Base-by-base conservation (phyloP, 2,888 invertebrate species). In the Linhomoeus sp. region DNA sequence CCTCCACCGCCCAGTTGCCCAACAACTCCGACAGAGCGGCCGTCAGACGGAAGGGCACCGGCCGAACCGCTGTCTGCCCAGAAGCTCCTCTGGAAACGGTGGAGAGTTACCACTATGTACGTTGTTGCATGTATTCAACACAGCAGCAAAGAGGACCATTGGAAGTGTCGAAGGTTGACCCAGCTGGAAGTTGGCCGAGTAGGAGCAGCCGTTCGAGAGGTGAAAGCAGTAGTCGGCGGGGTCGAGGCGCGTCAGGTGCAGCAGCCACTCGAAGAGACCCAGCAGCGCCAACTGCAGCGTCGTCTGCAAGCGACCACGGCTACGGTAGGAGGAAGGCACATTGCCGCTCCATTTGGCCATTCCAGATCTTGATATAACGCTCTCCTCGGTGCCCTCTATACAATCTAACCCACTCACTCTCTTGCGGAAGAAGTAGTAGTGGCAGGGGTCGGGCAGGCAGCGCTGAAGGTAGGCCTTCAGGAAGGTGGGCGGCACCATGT, bases 391-490 rank as follows among this genome's bases (percentile, higher is more conserved):
- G n/a, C n/a, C n/a, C n/a, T n/a, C n/a, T n/a, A n/a, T n/a, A n/a
- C n/a, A n/a, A 19, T 22, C 7, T 17, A 12, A 39, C 24, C 14
- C 23, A 56, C 65, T 62, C 53, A 82, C 81, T 77, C 87, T 87
- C 75, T 92, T 92, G 56, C 94, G 75, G 71, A 94, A 92, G 48
- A 87, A 87, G 88, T 92, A 94, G 70, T 87, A 92, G 70, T 92
- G 87, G 0, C 90, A 87, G 7, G 92, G 84, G 2, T 80, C 78
- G 7, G 80, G 77, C 71, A 86, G 92, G 1, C 85, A 85, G 49
- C 79, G 77, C n/a, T 78, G 67, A 0, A 90, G 85, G 90, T 92
- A 92, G 58, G 84, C 80, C 60, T 79, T 79, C 9, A 94, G 70
- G 67, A 90, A 73, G 2, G 77, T 80, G 53, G 77, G 76, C 0